A percentile compares a stretch with the other conserved stretches of the same genome.
phyloP scores from a whole-genome alignment of 2,113 vertebrate genomes.

The Cavia aperea region DNA sequence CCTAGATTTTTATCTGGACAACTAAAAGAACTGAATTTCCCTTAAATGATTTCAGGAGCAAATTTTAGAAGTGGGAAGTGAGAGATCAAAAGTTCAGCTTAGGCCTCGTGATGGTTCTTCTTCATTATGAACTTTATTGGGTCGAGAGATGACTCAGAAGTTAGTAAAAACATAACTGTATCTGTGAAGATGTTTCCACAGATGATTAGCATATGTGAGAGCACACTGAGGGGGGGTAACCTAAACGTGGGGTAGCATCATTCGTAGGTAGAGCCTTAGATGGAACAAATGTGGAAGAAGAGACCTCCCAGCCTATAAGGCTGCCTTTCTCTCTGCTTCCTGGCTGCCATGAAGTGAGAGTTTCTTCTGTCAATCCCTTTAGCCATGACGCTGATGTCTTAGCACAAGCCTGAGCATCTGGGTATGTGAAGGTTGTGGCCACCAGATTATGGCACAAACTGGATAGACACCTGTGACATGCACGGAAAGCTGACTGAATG shows the following conservation, averaged over 20 bases:
- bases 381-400: not conserved
- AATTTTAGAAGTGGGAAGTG: not conserved
- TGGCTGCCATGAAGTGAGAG: not conserved
- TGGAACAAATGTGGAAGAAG: not conserved
- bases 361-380: not conserved
- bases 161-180: not conserved
- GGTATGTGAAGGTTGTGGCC: not conserved
- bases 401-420: not conserved
- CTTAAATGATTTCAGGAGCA: not conserved
- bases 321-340: not conserved
- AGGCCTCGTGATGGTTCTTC: not conserved
- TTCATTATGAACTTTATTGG: not conserved
- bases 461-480: not conserved
- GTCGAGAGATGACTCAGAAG: not conserved
- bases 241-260: not conserved
- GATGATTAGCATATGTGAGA: not conserved
- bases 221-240: not conserved
- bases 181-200: not conserved
- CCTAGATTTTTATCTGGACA: not conserved
- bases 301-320: not conserved
- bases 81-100: not conserved
- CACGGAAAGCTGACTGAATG: not conserved
- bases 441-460: not conserved
- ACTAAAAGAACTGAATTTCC: constrained; percentile 1
- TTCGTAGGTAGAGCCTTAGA: not conserved